Percentiles rank a stretch among this genome's conserved stretches.
Conservation (phyloP, 2,113 vertebrate genomes). For the Atlantisia rogersi region DNA sequence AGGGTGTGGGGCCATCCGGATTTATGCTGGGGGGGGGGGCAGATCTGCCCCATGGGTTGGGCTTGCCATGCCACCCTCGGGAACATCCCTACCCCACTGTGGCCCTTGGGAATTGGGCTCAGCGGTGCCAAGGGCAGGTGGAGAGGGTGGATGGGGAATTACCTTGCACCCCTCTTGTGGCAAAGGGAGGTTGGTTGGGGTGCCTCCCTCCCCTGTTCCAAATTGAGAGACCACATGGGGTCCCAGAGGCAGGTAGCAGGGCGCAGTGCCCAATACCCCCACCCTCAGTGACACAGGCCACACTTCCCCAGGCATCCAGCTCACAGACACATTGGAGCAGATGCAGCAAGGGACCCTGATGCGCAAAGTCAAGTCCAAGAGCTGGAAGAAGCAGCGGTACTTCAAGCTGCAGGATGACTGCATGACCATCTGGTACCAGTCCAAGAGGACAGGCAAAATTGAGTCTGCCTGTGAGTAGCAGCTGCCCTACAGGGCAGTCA, state of each 20-base stretch:
- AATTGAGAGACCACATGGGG: not conserved
- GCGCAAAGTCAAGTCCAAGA: constrained; percentile 91
- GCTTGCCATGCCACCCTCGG: not conserved
- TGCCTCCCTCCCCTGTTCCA: fast-evolving
- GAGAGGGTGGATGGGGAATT: not conserved
- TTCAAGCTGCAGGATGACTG: constrained; percentile 91
- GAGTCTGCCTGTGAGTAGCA: constrained; percentile 88
- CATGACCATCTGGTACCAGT: constrained; percentile 92
- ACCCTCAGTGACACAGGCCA: not conserved
- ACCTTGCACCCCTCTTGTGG: not conserved
- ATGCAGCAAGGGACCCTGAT: constrained; percentile 88
- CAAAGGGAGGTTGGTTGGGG: not conserved
- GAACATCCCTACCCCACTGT: not conserved
- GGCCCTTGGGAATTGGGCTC: not conserved
- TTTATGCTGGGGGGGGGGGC: fast-evolving
- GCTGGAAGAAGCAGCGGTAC: constrained; percentile 90
- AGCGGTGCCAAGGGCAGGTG: fast-evolving
- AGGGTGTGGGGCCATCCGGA: not conserved
- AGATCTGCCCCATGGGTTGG: not conserved
- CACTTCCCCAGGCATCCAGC: constrained; percentile 77
- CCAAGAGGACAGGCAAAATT: constrained; percentile 81
- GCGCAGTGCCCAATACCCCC: fast-evolving
- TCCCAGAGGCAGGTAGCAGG: not conserved
- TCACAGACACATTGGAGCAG: constrained; percentile 80
- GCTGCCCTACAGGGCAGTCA: not conserved